Percentiles rank a stretch among this genome's conserved stretches.
Conservation (phyloP, 2,888 invertebrate genomes). For the Escarpia spicata region DNA sequence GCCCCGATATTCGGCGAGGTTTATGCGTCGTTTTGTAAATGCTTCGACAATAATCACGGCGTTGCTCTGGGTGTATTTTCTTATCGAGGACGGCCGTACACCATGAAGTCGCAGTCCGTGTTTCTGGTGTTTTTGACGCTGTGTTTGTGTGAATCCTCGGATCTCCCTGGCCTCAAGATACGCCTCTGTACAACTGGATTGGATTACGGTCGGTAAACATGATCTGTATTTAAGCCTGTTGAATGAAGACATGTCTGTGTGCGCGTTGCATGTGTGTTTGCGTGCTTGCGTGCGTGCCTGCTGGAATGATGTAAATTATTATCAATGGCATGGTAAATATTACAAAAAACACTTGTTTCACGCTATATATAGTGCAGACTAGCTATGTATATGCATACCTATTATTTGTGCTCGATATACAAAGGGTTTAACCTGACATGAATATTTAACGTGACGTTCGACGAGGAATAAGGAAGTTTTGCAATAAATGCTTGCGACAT, state of each 20-base stretch:
- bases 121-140: background rate
- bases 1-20: background rate
- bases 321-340: background rate
- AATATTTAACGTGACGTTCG: too few relatives aligned
- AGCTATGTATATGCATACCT: too few relatives aligned
- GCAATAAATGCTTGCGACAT: too few relatives aligned
- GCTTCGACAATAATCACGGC: background rate
- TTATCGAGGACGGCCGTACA: background rate
- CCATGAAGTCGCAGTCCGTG: background rate
- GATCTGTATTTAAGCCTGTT: background rate
- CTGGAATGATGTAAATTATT: background rate
- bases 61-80: background rate
- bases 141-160: background rate
- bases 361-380: too few relatives aligned
- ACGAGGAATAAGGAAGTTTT: too few relatives aligned
- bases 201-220: conserved; percentile 5
- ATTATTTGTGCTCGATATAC: too few relatives aligned
- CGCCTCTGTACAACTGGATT: background rate
- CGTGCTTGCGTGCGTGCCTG: background rate
- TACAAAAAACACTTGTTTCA: background rate
- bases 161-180: background rate
- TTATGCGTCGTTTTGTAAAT: background rate
- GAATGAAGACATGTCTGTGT: background rate
- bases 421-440: too few relatives aligned
- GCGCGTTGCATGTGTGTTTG: background rate